Evolutionary conservation across 2,888 invertebrate species (phyloP), one percentile per base, ranked within the genome.

Genomic region (Tiphia femorata): DNA sequence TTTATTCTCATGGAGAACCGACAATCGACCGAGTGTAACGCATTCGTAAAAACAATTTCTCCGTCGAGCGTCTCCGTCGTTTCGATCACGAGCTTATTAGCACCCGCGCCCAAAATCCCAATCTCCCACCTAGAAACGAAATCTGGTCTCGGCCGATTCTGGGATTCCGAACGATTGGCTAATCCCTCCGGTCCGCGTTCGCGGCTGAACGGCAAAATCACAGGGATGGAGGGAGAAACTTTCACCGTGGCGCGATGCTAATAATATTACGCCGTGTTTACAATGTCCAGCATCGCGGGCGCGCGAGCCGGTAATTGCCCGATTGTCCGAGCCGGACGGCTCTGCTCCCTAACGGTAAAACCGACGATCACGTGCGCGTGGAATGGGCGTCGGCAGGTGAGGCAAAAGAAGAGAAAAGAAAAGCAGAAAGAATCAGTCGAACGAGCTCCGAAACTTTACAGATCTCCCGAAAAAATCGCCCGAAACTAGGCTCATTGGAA

Each of bases 201-300:
- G 33, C 33, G 12, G 2, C 54, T 59, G 55, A 21, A 47, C 52
- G 43, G 46, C 14, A 49, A 46, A 60, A 8, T 25, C 8, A 5
- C 25, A 25, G 25, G 6, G 33, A 33, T 14, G 27, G 44, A 54
- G 54, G 44, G 46, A 46, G 47, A 43, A 61, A 69, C 68, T 69
- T 69, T 69, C 68, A 69, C 68, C 67, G 38, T 37, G 52, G 40
- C 51, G 53, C 49, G 42, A 40, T 49, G 63, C 50, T 58, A 58
- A 70, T 69, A 61, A 70, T 57, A 53, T 57, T 58, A 57, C 54
- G 43, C 33, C 27, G 37, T 58, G 50, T 69, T 62, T 69, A 58
- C 54, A 55, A 66, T 66, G 27, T 16, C 16, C 47, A 50, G 7
- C 7, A 29, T 29, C 29, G 29, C 12, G n/a, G n/a, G n/a, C n/a